phyloP scores from a whole-genome alignment of 2,113 vertebrate species.

The Verasper variegatus region DNA sequence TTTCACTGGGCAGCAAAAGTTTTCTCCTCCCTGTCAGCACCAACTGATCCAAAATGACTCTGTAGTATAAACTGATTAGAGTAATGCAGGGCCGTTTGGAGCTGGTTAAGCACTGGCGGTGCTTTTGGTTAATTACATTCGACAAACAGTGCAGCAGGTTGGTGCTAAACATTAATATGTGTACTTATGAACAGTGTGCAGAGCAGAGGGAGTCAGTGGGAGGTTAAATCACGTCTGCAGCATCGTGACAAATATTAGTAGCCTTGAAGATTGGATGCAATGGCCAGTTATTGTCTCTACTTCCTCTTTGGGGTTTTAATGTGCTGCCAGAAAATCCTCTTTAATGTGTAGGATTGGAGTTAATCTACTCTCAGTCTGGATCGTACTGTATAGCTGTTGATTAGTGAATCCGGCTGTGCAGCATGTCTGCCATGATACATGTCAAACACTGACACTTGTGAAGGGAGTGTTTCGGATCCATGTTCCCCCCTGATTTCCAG shows the following conservation, averaged over 20 bases:
- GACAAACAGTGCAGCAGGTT: conserved; percentile 29
- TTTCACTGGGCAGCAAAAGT: conserved; percentile 28
- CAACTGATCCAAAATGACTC: conserved; percentile 52
- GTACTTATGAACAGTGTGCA: not conserved
- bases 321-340: not conserved
- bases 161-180: conserved; percentile 27
- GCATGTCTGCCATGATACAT: conserved; percentile 3
- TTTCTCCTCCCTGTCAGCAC: conserved; percentile 47
- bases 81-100: conserved; percentile 35
- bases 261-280: not conserved
- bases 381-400: conserved; percentile 1
- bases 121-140: conserved; percentile 46
- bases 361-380: conserved; percentile 38
- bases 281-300: not conserved
- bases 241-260: not conserved
- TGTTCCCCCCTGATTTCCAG: not conserved
- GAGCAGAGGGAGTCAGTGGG: not conserved
- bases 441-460: not conserved
- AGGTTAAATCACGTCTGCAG: not conserved
- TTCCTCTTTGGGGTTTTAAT: conserved; percentile 24
- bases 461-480: not conserved
- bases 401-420: not conserved
- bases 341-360: conserved; percentile 31
- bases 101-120: conserved; percentile 17
- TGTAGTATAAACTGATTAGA: conserved; percentile 58